Conservation (phyloP, 2,113 vertebrate genomes). For the Halcyon senegalensis region DNA sequence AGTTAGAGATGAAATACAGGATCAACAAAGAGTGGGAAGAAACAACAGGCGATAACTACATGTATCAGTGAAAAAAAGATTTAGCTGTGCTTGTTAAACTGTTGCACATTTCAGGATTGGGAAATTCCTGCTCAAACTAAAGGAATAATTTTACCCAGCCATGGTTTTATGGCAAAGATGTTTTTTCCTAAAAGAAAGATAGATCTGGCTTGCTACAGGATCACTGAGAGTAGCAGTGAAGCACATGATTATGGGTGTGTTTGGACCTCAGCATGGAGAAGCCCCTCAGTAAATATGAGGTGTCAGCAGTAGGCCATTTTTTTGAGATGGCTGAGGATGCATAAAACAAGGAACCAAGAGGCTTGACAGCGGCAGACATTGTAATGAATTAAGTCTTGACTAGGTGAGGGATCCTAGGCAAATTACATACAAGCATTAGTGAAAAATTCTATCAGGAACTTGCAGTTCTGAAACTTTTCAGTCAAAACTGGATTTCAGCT, state of each 20-base stretch:
- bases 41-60: background rate
- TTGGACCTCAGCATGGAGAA: background rate
- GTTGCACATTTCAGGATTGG: background rate
- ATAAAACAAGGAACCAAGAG: background rate
- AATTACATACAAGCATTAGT: background rate
- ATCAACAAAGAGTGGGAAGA: background rate
- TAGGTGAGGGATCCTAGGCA: background rate
- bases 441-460: background rate
- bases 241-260: rapidly evolving
- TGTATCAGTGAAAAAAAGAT: background rate
- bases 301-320: background rate
- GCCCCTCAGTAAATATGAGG: background rate
- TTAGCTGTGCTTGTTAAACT: background rate
- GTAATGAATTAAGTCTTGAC: background rate
- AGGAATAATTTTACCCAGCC: background rate
- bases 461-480: background rate
- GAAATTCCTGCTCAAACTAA: background rate
- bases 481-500: background rate
- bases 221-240: background rate
- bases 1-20: background rate
- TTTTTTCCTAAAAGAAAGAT: background rate
- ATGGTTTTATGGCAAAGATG: background rate
- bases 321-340: background rate
- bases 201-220: background rate
- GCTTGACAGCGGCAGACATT: background rate